Evolutionary conservation across 2,888 invertebrate genomes (phyloP).

Genomic region (Meiosimyza platycephala): DNA sequence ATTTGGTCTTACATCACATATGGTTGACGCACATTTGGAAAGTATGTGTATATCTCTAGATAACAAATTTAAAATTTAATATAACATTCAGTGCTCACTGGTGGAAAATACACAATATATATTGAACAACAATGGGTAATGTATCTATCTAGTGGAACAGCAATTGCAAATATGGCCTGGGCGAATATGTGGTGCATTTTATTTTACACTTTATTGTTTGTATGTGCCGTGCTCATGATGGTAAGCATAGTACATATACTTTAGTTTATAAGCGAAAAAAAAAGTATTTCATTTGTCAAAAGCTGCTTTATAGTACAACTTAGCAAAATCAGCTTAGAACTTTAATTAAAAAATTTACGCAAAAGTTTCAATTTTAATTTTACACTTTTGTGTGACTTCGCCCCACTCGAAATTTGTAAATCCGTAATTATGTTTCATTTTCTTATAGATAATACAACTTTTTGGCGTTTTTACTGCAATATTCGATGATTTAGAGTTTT

Average conservation of each 20-base stretch:
- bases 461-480: slow-evolving; percentile 53
- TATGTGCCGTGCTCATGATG: slow-evolving; percentile 79
- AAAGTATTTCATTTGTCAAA: too few relatives aligned
- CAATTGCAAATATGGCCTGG: slow-evolving; percentile 52
- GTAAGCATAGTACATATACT: slow-evolving; percentile 71
- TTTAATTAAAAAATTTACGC: too few relatives aligned
- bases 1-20: slow-evolving; percentile 76
- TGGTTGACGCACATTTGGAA: slow-evolving; percentile 71
- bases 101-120: neutral
- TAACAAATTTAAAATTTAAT: too few relatives aligned
- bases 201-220: slow-evolving; percentile 80
- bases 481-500: slow-evolving; percentile 57
- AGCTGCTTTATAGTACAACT: too few relatives aligned
- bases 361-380: neutral
- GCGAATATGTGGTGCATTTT: slow-evolving; percentile 79
- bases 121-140: slow-evolving; percentile 39
- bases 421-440: too few relatives aligned
- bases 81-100: too few relatives aligned
- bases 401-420: too few relatives aligned
- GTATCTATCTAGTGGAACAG: slow-evolving; percentile 40
- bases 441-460: slow-evolving; percentile 53
- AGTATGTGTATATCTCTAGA: neutral
- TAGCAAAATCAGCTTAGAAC: too few relatives aligned
- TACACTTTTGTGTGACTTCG: neutral
- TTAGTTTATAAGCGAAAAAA: too few relatives aligned